Conservation (phyloP, 2,113 vertebrate species). For the Natator depressus region DNA sequence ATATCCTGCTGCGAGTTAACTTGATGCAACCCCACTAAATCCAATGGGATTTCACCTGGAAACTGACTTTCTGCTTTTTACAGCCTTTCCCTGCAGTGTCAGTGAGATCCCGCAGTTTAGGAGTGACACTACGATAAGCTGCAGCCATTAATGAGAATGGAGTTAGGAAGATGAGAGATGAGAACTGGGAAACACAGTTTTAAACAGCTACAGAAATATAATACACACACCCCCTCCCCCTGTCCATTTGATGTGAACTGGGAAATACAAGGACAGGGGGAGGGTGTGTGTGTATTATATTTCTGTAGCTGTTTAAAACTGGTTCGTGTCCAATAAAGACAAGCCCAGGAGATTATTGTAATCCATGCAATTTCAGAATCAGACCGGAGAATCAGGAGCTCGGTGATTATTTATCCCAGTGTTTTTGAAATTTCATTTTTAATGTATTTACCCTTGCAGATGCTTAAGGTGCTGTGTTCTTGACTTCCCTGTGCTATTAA, state of each 20-base stretch:
- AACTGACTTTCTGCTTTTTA: not conserved
- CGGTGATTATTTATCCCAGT: not conserved
- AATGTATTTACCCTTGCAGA: slow-evolving; percentile 34
- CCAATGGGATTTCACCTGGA: not conserved
- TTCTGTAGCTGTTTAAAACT: not conserved
- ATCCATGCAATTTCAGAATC: slow-evolving; percentile 50
- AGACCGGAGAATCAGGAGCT: slow-evolving; percentile 42
- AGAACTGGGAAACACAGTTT: no score
- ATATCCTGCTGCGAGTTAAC: not conserved
- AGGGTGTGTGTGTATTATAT: not conserved
- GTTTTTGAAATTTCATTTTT: slow-evolving; percentile 27
- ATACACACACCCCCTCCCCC: no score
- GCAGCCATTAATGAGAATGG: no score
- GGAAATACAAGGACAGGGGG: not conserved
- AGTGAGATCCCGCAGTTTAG: no score
- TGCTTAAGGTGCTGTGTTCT: not conserved
- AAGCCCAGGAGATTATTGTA: slow-evolving; percentile 35
- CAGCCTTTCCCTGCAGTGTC: no score
- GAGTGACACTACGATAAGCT: no score
- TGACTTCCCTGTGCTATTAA: not conserved
- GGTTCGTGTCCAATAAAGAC: accelerated
- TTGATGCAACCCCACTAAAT: not conserved
- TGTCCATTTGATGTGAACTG: not conserved
- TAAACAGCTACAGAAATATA: no score
- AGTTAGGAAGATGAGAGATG: no score